These are phyloP conservation scores for Callocephalon fimbriatum DNA, from an alignment of 2,113 vertebrate genomes.

Conservation along the genomic window DNA sequence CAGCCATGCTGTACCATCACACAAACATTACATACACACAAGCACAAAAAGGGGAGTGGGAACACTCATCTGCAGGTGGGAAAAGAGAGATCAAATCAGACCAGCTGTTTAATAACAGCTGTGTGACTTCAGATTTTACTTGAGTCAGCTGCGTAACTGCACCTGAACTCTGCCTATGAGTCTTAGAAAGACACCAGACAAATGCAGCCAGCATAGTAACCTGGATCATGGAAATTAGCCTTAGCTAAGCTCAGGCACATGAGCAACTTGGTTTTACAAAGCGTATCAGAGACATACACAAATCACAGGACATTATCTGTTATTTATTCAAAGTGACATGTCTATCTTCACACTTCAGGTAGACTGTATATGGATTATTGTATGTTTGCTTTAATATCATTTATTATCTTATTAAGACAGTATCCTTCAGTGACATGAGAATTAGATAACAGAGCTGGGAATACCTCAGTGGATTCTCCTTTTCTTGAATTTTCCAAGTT, in stretches of 20 bases:
- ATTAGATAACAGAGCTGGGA: background rate
- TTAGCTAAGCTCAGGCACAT: background rate
- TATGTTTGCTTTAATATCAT: background rate
- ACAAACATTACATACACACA: background rate
- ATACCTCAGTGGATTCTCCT: background rate
- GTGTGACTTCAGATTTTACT: background rate
- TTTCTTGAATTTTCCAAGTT: background rate
- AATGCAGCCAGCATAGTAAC: background rate
- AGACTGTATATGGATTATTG: background rate
- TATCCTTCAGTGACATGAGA: background rate
- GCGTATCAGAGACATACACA: background rate
- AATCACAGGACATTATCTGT: background rate
- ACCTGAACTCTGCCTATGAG: background rate
- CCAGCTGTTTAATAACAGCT: background rate
- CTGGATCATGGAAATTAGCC: background rate
- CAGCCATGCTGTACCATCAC: background rate
- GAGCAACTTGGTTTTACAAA: background rate
- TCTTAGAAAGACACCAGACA: background rate
- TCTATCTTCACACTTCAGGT: background rate
- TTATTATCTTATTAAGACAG: background rate
- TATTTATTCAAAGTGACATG: background rate
- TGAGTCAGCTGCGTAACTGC: background rate
- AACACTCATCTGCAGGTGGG: background rate
- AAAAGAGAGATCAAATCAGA: background rate
- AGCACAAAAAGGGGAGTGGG: background rate